Evolutionary conservation across 2,113 vertebrate genomes (phyloP), one percentile per base, ranked within the genome.

Genomic region (Sceloporus tristichus): DNA sequence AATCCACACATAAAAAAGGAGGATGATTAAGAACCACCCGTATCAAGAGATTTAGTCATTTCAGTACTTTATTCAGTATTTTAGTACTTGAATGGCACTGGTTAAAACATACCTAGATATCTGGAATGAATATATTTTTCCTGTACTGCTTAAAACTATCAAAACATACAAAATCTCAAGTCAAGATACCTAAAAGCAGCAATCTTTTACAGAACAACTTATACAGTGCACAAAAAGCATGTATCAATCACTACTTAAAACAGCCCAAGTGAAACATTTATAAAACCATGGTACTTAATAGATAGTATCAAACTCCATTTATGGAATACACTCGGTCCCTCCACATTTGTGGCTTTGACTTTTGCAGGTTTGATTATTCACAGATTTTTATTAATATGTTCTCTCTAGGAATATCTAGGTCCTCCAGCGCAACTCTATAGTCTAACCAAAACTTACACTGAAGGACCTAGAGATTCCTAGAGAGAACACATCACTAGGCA

Each of bases 21-120:
- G 88, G 48, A 71, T 75, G 73, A 82, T 89, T 68, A 91, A 86
- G 5, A 92, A 91, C 91, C 91, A 94, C 91, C 91, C 91, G 91
- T 94, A 0, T 75, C 86, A 92, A 82, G 87, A 93, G 13, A 81
- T 76, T 92, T 92, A 73, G 1, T 65, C 65, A 89, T 66, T 78
- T 87, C 3, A 85, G 4, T 6, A 4, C 19, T 94, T 79, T 85
- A 80, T 78, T 86, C 3, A 85, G 4, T 5, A 4, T 16, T 94
- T 79, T 85, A 78, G 9, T n/a, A 84, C 2, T 25, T 85, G 25
- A 90, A 77, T 0, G 86, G 0, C 76, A 9, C 78, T 86, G 86
- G 53, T 27, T 59, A 85, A 53, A 86, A 5, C 82, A 91, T 4
- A 78, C 10, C 19, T 14, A 85, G 5, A 34, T 59, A 73, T 81